Evolutionary conservation across 2,888 invertebrate genomes (phyloP), one percentile per base, ranked within the genome.

Genomic region (Drosophila anceps): DNA sequence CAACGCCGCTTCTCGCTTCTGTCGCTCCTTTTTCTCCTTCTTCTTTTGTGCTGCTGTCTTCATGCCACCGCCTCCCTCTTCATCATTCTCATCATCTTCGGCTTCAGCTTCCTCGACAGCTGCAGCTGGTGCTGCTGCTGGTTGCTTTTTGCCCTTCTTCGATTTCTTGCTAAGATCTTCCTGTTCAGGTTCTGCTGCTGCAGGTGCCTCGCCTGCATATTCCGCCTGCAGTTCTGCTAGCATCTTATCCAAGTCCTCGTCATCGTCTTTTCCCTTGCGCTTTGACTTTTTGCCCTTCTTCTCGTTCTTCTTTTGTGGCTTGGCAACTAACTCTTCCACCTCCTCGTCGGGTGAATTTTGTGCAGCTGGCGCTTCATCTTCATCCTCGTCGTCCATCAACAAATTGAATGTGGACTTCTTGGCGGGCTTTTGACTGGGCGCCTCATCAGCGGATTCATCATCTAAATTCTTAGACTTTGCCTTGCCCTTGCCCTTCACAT

Each of bases 31-130:
- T 88, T 97, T 98, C 84, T 97, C 97, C 88, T 97, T 97, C 90
- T 97, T 97, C 93, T 98, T 98, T 91, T 97, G 97, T 2, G 97
- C 97, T 6, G 97, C 96, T 15, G 96, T 95, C 93, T 97, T 97
- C 15, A 96, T 94, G 1, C 96, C 95, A 39, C 94, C 90, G 20
- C 94, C 92, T 72, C 95, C 95, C 78, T 94, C 94, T 70, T 94
- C 94, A 78, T 94, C 94, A 46, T 94, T 93, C 4, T 93, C 94
- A 12, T 67, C 51, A 18, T 83, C 85, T n/a, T 82, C 93, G 51
- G 84, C 86, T n/a, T 57, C 35, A 15, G 54, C 69, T 33, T 69
- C 72, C 4, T 69, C 68, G n/a, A 43, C 66, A 18, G 67, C 35
- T 65, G 69, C 61, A 46, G 70, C 59, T 66, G 69, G 61, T 51